phyloP scores from a whole-genome alignment of 1,140 invertebrate genomes.

The Temnothorax nylanderi region DNA sequence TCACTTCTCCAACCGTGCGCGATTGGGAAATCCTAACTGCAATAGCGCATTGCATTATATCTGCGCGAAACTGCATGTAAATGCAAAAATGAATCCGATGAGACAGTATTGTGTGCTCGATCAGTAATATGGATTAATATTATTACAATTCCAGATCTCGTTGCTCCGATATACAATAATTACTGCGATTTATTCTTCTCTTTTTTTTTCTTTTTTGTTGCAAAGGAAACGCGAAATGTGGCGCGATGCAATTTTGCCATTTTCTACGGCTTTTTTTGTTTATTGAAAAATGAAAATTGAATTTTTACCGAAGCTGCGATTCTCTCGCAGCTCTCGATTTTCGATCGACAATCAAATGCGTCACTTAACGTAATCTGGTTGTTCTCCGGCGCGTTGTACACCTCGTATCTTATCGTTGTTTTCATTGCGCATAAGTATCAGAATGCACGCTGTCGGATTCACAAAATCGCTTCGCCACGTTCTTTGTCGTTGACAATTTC shows the following conservation, averaged over 20 bases:
- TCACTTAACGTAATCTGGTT: slow-evolving; percentile 24
- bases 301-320: background rate
- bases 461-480: slow-evolving; percentile 22
- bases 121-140: slow-evolving; percentile 4
- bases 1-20: slow-evolving; percentile 50
- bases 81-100: slow-evolving; percentile 48
- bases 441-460: background rate
- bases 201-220: too few species aligned
- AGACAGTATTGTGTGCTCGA: background rate
- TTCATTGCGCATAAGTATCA: slow-evolving; percentile 18
- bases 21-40: slow-evolving; percentile 69
- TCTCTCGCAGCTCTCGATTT: background rate
- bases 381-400: background rate
- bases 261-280: background rate
- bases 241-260: too few species aligned
- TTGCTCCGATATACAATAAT: background rate
- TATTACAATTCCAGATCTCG: background rate
- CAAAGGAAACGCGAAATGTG: background rate
- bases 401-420: slow-evolving; percentile 37
- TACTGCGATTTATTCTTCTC: background rate
- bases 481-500: slow-evolving; percentile 20
- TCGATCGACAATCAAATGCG: background rate
- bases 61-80: slow-evolving; percentile 60
- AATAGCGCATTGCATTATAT: slow-evolving; percentile 67
- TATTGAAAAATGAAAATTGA: background rate